phyloP scores from a whole-genome alignment of 2,888 invertebrate genomes.

The Agrilus cyanescens region DNA sequence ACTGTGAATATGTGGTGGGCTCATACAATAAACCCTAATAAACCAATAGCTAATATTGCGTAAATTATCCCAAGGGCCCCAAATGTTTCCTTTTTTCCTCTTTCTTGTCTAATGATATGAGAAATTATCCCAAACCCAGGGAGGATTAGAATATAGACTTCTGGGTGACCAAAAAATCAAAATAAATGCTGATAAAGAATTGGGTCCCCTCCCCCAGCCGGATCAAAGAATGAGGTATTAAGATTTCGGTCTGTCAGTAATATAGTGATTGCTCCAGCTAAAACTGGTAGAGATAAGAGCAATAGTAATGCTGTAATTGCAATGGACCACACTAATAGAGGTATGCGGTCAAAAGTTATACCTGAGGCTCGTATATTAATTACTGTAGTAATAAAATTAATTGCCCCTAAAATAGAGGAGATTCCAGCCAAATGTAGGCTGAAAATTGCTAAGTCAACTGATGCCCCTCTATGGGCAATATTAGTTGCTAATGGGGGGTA shows the following conservation, averaged over 20 bases:
- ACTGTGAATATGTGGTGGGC: conserved; percentile 79
- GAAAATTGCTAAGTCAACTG: conserved; percentile 68
- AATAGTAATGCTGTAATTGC: conserved; percentile 53
- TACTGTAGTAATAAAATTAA: conserved; percentile 70
- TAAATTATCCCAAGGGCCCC: conserved; percentile 66
- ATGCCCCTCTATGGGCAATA: conserved; percentile 51
- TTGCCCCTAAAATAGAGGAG: conserved; percentile 61
- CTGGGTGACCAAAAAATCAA: conserved; percentile 81
- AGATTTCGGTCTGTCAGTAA: conserved; percentile 67
- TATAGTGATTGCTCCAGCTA: conserved; percentile 73
- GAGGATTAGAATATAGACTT: conserved; percentile 78
- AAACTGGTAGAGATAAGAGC: conserved; percentile 57
- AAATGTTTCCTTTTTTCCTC: conserved; percentile 63
- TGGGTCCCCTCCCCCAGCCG: conserved; percentile 68
- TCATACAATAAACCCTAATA: conserved; percentile 75
- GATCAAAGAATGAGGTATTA: conserved; percentile 73
- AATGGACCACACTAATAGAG: conserved; percentile 65
- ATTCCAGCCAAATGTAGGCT: conserved; percentile 63
- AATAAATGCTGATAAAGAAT: conserved; percentile 74
- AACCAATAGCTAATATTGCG: conserved; percentile 72
- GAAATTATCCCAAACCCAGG: conserved; percentile 75
- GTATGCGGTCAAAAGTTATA: conserved; percentile 51
- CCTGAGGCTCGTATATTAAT: conserved; percentile 55
- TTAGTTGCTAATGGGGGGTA: conserved; percentile 57
- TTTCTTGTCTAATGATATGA: conserved; percentile 64